Percentiles rank a stretch among this genome's conserved stretches.
Evolutionary conservation across 2,888 invertebrate species (phyloP).

Genomic region (Plebejus anna): DNA sequence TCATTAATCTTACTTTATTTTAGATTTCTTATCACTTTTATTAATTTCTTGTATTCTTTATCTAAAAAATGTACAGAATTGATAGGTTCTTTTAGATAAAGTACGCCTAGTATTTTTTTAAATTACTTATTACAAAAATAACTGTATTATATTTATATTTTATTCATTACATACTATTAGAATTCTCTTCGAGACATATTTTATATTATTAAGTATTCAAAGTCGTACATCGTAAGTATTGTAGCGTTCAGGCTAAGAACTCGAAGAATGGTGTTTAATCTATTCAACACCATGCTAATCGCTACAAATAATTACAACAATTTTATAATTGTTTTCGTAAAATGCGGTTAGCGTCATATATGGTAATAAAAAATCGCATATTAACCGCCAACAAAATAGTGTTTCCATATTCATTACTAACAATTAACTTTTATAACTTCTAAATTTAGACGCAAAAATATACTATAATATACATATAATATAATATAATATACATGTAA

Average conservation of each 20-base stretch:
- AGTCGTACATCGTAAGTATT: background rate
- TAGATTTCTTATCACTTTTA: background rate
- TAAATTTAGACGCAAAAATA: background rate
- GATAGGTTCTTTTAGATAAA: background rate
- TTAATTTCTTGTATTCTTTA: background rate
- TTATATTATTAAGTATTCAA: background rate
- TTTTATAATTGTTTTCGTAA: constrained; percentile 7
- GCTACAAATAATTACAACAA: constrained; percentile 1
- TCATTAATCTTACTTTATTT: background rate
- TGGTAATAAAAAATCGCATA: background rate
- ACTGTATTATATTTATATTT: background rate
- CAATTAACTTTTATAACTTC: background rate
- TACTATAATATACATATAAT: no score
- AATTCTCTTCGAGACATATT: no score
- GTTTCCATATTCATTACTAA: background rate
- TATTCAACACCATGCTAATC: background rate
- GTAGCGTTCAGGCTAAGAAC: background rate
- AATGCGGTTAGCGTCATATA: background rate
- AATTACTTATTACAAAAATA: no score
- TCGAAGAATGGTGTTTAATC: background rate
- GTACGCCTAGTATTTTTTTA: no score
- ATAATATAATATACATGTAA: no score
- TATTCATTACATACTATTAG: background rate
- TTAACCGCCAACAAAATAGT: background rate
- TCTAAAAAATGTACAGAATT: background rate